phyloP scores from a whole-genome alignment of 2,888 invertebrate genomes.

The Hydriomena furcata region DNA sequence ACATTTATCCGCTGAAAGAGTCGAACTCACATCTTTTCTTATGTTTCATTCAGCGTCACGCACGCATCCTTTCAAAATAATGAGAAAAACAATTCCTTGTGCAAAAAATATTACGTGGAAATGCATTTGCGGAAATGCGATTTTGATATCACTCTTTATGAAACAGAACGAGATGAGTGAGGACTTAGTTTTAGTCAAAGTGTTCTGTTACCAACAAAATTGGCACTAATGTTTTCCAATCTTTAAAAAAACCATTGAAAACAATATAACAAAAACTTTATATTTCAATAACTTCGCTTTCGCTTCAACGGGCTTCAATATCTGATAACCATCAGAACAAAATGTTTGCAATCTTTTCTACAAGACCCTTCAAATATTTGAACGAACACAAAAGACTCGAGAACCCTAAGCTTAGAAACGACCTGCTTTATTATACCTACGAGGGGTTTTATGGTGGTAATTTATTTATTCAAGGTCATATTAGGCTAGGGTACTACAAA shows the following conservation, averaged over 20 bases:
- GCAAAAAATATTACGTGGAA: too few relatives aligned
- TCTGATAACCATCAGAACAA: conserved; percentile 17
- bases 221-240: not conserved
- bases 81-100: too few relatives aligned
- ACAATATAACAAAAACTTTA: too few relatives aligned
- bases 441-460: conserved; percentile 24
- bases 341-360: conserved; percentile 24
- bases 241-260: not conserved
- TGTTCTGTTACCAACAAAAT: too few relatives aligned
- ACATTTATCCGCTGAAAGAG: too few relatives aligned
- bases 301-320: conserved; percentile 16
- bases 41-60: too few relatives aligned
- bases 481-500: not conserved
- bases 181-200: too few relatives aligned
- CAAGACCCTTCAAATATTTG: conserved; percentile 31
- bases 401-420: conserved; percentile 20
- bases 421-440: conserved; percentile 27
- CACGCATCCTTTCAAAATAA: too few relatives aligned
- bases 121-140: too few relatives aligned
- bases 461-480: conserved; percentile 26
- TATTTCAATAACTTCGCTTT: not conserved
- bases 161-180: too few relatives aligned
- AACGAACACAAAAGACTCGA: conserved; percentile 26
- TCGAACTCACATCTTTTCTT: too few relatives aligned
- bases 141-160: too few relatives aligned